phyloP scores from a whole-genome alignment of 2,113 vertebrate genomes.

The Macaca fascicularis region T2T-MFA8v1.1 NC_088378.1:72047501-72048000 shows the following conservation, averaged over 20 bases:
- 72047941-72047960: not conserved
- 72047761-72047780: not conserved
- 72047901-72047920: not conserved
- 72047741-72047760: fast-evolving
- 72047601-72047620: not conserved
- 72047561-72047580: not conserved
- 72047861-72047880: not conserved
- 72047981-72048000: not conserved
- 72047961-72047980: not conserved
- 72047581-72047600: not conserved
- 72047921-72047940: not conserved
- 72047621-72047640: not conserved
- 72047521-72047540: not conserved
- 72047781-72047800: not conserved
- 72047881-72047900: not conserved
- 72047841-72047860: not conserved
- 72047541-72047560: not conserved
- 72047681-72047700: not conserved
- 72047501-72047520: not conserved
- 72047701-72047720: not conserved
- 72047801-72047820: not conserved
- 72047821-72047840: not conserved
- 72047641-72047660: not conserved
- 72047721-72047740: not conserved
- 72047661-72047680: not conserved